Conservation (phyloP, 2,888 invertebrate genomes). For the Bedellia somnulentella region DNA sequence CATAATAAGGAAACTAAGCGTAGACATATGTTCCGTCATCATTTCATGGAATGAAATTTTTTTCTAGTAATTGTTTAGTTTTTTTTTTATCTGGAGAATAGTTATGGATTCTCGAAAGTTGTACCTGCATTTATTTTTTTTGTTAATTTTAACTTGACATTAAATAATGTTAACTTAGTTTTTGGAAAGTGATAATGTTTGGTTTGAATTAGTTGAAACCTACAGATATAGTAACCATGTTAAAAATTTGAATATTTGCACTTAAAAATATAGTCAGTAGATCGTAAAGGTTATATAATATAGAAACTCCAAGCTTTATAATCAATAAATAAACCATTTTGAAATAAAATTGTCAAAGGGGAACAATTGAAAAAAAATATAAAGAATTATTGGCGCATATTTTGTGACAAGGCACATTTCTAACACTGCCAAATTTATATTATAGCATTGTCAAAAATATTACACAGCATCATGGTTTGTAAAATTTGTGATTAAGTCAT, state of each 20-base stretch:
- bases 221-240: constrained; percentile 16
- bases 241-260: constrained; percentile 25
- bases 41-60: constrained; percentile 31
- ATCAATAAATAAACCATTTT: constrained; percentile 25
- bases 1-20: constrained; percentile 34
- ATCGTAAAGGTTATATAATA: constrained; percentile 34
- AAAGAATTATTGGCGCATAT: constrained; percentile 25
- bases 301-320: constrained; percentile 56
- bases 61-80: constrained; percentile 53
- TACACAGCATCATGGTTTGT: constrained; percentile 40
- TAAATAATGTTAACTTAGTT: constrained; percentile 49
- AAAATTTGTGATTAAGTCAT: constrained; percentile 51
- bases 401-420: constrained; percentile 61
- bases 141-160: constrained; percentile 53
- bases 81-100: constrained; percentile 49
- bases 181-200: constrained; percentile 28
- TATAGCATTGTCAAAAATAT: constrained; percentile 29
- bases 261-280: constrained; percentile 54
- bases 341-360: constrained; percentile 13
- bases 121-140: constrained; percentile 61
- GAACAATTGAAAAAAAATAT: constrained; percentile 24
- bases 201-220: constrained; percentile 24
- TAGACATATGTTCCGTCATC: constrained; percentile 47
- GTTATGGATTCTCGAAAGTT: constrained; percentile 56
- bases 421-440: constrained; percentile 55